These are phyloP conservation scores for Hypselothyrea guttata DNA, from an alignment of 2,888 invertebrate species.

Conservation along the genomic window DNA sequence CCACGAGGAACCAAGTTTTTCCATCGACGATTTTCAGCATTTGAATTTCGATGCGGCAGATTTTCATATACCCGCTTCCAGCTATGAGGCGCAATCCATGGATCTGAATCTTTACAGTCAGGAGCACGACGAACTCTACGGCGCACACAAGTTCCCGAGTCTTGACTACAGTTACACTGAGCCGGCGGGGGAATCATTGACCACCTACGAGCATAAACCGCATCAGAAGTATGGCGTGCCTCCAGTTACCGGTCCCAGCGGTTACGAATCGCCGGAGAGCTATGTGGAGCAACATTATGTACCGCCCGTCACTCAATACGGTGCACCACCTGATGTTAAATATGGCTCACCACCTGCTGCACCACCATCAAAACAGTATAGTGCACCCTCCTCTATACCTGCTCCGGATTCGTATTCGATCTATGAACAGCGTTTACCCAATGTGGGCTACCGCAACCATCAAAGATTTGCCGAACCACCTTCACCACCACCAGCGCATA, in stretches of 20 bases:
- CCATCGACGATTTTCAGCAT: constrained; percentile 73
- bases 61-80: constrained; percentile 72
- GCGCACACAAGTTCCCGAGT: constrained; percentile 63
- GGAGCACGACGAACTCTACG: constrained; percentile 45
- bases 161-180: constrained; percentile 54
- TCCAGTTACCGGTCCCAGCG: constrained; percentile 15
- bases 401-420: constrained; percentile 58
- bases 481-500: constrained; percentile 18
- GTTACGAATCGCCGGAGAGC: constrained; percentile 41
- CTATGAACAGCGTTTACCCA: constrained; percentile 71
- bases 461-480: constrained; percentile 78
- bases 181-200: no score
- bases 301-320: constrained; percentile 47
- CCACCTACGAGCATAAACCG: constrained; percentile 49
- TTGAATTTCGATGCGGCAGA: constrained; percentile 70
- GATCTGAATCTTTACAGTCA: constrained; percentile 78
- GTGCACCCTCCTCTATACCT: constrained; percentile 20
- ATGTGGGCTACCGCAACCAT: constrained; percentile 62
- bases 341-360: constrained; percentile 34
- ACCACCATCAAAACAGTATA: constrained; percentile 21
- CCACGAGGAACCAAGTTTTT: constrained; percentile 57
- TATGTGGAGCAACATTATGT: constrained; percentile 42
- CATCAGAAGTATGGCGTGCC: constrained; percentile 67
- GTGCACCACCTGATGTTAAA: constrained; percentile 34
- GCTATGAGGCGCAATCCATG: constrained; percentile 78